Evolutionary conservation across 1,140 invertebrate species (phyloP).

Genomic region (Bombus terrestris): DNA sequence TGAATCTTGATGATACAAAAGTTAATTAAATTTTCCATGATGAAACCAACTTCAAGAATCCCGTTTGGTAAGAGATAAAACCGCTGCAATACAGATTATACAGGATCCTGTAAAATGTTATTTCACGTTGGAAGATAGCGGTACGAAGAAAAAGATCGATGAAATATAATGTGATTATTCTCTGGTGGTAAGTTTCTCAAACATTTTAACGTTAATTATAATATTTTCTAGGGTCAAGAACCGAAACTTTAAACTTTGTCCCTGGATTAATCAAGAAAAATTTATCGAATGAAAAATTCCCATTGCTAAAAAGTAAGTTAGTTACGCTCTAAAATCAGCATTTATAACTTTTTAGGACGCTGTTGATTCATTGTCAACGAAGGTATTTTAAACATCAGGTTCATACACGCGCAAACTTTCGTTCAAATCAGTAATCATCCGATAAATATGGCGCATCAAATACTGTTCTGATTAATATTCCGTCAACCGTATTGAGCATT

Average conservation of each 20-base stretch:
- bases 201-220: background rate
- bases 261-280: too few species aligned
- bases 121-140: background rate
- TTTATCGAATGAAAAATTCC: too few species aligned
- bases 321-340: background rate
- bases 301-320: too few species aligned
- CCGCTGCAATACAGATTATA: background rate
- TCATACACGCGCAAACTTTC: background rate
- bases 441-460: slow-evolving; percentile 31
- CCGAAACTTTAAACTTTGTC: too few species aligned
- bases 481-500: slow-evolving; percentile 12
- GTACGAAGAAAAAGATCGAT: background rate
- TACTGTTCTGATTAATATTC: slow-evolving; percentile 37
- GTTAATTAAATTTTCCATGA: slow-evolving; percentile 45
- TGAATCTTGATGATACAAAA: slow-evolving; percentile 8
- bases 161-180: background rate
- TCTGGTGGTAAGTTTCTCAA: background rate
- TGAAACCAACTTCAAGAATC: background rate
- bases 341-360: background rate
- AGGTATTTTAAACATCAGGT: slow-evolving; percentile 31
- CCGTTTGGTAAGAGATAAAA: slow-evolving; percentile 26
- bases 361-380: slow-evolving; percentile 1
- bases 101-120: background rate
- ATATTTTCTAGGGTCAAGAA: background rate
- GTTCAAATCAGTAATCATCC: slow-evolving; percentile 13